Evolutionary conservation across 2,888 invertebrate species (phyloP).

Genomic region (Aphrophora alni): DNA sequence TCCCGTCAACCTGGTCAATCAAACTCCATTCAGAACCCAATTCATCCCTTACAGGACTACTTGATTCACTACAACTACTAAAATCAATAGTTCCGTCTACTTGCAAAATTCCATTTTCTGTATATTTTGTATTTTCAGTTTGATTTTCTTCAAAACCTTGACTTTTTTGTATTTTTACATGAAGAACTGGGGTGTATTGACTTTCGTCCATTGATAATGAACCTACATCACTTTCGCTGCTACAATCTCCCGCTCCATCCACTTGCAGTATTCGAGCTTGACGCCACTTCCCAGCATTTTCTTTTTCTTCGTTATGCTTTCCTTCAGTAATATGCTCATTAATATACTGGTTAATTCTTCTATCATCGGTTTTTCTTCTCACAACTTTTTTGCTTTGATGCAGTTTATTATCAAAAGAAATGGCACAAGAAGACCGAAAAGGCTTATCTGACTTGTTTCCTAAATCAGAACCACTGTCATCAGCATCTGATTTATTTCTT

Average conservation of each 20-base stretch:
- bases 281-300: slow-evolving; percentile 15
- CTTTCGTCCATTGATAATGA: slow-evolving; percentile 3
- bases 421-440: not conserved
- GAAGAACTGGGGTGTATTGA: not conserved
- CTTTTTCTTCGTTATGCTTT: slow-evolving; percentile 23
- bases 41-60: slow-evolving; percentile 28
- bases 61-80: slow-evolving; percentile 22
- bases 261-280: slow-evolving; percentile 32
- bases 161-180: not conserved
- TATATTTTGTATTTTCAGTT: not conserved
- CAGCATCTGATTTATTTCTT: not conserved
- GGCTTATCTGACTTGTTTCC: not conserved
- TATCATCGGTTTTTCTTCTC: not conserved
- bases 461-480: not conserved
- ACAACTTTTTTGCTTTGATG: not conserved
- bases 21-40: slow-evolving; percentile 21
- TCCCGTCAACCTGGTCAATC: slow-evolving; percentile 65
- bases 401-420: not conserved
- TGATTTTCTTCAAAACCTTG: not conserved
- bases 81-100: not conserved
- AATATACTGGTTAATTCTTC: not conserved
- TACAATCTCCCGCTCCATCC: slow-evolving; percentile 39
- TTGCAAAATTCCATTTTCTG: not conserved
- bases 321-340: not conserved
- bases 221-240: slow-evolving; percentile 26